Conservation (phyloP, 53 echinoderm and acorn worm genomes). For the Stichopus horrens region DNA sequence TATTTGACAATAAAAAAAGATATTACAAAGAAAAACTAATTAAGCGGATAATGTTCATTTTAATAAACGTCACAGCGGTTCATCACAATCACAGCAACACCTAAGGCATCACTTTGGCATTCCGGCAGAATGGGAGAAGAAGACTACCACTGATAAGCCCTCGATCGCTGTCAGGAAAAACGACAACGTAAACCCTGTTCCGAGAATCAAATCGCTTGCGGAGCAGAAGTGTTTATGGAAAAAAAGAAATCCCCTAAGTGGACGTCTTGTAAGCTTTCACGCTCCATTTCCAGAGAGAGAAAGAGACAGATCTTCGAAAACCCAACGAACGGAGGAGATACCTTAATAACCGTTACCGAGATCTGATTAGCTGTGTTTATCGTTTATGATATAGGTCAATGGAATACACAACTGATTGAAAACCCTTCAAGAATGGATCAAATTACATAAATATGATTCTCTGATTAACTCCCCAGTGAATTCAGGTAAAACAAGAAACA, state of each 20-base stretch:
- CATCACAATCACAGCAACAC: too few species aligned
- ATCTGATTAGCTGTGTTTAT: background rate
- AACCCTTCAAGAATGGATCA: background rate
- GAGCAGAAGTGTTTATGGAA: too few species aligned
- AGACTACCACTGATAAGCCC: too few species aligned
- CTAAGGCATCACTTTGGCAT: too few species aligned
- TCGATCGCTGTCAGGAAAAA: too few species aligned
- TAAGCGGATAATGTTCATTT: too few species aligned
- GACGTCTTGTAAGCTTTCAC: background rate
- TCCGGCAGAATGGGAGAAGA: too few species aligned
- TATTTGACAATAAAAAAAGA: too few species aligned
- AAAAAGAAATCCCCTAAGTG: background rate
- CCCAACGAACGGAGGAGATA: background rate
- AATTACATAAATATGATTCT: background rate
- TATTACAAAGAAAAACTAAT: too few species aligned
- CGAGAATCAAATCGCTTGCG: background rate
- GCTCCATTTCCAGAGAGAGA: slow-evolving; percentile 1
- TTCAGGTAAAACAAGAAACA: background rate
- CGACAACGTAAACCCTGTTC: background rate
- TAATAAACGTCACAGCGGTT: too few species aligned
- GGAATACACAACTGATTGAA: background rate
- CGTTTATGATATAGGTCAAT: slow-evolving; percentile 10
- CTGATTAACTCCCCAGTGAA: background rate
- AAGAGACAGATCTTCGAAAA: background rate
- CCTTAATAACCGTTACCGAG: background rate